phyloP scores from a whole-genome alignment of 2,113 vertebrate genomes.

The Mormyrus iriodes region DNA sequence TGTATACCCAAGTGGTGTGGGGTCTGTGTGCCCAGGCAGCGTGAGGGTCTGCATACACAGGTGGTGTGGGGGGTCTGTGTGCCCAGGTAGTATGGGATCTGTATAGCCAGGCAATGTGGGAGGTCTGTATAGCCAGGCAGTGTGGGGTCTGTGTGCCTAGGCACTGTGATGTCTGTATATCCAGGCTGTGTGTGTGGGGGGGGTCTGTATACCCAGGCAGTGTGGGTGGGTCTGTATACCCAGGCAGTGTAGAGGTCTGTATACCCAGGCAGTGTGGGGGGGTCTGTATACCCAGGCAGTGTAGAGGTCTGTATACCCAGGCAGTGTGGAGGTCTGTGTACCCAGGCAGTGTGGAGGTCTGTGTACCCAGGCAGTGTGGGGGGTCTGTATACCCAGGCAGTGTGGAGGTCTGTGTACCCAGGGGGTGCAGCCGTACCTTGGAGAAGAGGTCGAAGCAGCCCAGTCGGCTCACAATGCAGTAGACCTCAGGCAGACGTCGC shows the following conservation, averaged over 20 bases:
- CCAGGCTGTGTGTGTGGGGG: background rate
- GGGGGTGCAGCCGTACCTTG: conserved; percentile 63
- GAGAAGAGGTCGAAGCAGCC: conserved; percentile 97
- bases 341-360: background rate
- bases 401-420: background rate
- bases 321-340: background rate
- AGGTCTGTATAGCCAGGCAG: too few relatives aligned
- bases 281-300: background rate
- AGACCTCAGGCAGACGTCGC: conserved; percentile 88
- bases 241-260: background rate
- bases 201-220: background rate
- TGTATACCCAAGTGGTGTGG: background rate
- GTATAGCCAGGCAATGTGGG: background rate
- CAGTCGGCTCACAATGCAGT: conserved; percentile 94
- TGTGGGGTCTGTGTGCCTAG: too few relatives aligned
- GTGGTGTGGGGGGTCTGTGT: background rate
- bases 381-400: background rate
- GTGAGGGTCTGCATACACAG: background rate
- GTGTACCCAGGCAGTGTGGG: background rate
- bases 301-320: background rate
- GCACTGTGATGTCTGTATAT: background rate
- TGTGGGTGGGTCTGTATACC: background rate
- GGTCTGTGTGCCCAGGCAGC: background rate
- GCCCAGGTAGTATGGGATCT: background rate
- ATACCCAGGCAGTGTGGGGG: background rate